These are phyloP conservation scores for Zaprionus capensis DNA, from an alignment of 1,140 invertebrate species.

Conservation along the genomic window DNA sequence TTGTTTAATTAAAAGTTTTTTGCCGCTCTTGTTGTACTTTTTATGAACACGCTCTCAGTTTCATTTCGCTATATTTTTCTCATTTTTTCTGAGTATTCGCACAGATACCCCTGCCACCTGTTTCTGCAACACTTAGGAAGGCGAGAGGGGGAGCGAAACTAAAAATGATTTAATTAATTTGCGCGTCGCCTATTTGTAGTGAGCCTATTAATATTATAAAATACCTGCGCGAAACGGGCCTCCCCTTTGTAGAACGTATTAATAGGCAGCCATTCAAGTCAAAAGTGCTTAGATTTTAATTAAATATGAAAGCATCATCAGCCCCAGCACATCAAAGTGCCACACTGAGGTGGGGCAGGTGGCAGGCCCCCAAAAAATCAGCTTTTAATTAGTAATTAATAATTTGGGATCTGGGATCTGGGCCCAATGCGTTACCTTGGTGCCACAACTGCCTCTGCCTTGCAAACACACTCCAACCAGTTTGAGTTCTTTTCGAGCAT, in stretches of 20 bases:
- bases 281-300: slow-evolving; percentile 77
- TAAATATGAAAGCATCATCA: slow-evolving; percentile 64
- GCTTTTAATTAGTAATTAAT: slow-evolving; percentile 75
- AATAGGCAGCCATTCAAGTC: slow-evolving; percentile 73
- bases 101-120: slow-evolving; percentile 1
- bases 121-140: slow-evolving; percentile 37
- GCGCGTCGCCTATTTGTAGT: slow-evolving; percentile 26
- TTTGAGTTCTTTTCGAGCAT: slow-evolving; percentile 1
- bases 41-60: slow-evolving; percentile 51
- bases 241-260: slow-evolving; percentile 51
- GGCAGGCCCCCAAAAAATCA: slow-evolving; percentile 24
- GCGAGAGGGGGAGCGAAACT: slow-evolving; percentile 27
- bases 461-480: slow-evolving; percentile 1
- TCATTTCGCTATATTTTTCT: slow-evolving; percentile 38
- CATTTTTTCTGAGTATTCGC: slow-evolving; percentile 15
- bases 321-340: slow-evolving; percentile 62
- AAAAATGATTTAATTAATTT: slow-evolving; percentile 51
- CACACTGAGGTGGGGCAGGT: slow-evolving; percentile 2
- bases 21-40: slow-evolving; percentile 54
- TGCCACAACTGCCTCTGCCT: neutral
- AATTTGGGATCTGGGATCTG: slow-evolving; percentile 40
- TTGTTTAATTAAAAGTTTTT: slow-evolving; percentile 82
- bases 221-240: slow-evolving; percentile 62
- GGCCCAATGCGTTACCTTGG: neutral
- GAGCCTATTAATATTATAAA: slow-evolving; percentile 59